phyloP scores from a whole-genome alignment of 2,113 vertebrate species.

The Myrmecobius fasciatus region DNA sequence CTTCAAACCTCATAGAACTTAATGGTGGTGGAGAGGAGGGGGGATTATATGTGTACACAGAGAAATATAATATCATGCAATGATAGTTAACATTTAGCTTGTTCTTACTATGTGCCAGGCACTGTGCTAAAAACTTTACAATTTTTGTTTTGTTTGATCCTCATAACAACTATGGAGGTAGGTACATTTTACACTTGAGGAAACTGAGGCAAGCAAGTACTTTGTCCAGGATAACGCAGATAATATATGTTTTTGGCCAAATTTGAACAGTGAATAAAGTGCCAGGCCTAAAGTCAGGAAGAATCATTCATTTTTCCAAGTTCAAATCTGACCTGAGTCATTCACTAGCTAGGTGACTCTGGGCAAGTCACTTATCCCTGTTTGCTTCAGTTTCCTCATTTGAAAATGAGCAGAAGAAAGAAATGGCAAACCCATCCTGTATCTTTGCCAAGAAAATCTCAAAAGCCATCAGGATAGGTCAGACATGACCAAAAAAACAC shows the following conservation, averaged over 20 bases:
- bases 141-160: not conserved
- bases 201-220: not conserved
- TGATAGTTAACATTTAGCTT: not conserved
- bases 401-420: not conserved
- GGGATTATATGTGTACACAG: not conserved
- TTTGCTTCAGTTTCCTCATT: not conserved
- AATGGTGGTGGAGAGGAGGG: not conserved
- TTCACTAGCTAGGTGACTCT: not conserved
- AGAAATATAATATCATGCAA: not conserved
- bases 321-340: not conserved
- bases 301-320: not conserved
- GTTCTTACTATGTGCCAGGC: not conserved
- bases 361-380: not conserved
- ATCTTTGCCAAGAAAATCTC: not conserved
- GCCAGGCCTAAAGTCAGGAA: not conserved
- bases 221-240: not conserved
- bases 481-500: not conserved
- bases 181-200: not conserved
- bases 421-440: not conserved
- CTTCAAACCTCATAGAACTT: not conserved
- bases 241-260: not conserved
- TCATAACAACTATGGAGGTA: not conserved
- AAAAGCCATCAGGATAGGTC: not conserved
- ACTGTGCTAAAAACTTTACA: not conserved
- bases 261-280: not conserved